Evolutionary conservation across 2,888 invertebrate species (phyloP), one percentile per base, ranked within the genome.

Genomic region (Xanthorhoe spadicearia): DNA sequence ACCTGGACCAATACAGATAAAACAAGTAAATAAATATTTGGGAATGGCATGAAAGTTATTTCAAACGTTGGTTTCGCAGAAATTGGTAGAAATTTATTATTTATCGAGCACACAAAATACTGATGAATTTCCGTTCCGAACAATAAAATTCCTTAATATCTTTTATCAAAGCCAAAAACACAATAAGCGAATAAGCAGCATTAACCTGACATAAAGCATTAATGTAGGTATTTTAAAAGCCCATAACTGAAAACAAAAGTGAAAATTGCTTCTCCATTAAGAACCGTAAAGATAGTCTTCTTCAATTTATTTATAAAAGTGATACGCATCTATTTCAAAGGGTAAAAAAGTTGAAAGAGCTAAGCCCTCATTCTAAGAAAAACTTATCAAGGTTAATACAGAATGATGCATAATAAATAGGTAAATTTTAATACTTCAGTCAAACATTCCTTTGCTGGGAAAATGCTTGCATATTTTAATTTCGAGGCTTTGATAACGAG

Each of bases 361-460:
- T 46, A 15, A 17, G 48, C 48, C 15, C 48, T 15, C 15, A 17
- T 17, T 17, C 17, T 52, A 23, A 52, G n/a, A 43, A n/a, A 5
- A 54, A 35, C 43, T 43, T 43, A 17, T 55, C 8, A 43, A 60
- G 28, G 10, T 53, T 46, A 60, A 46, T 46, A 7, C 43, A 35
- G 10, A 38, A 55, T n/a, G 17, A 48, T 48, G 48, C 48, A 48
- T 48, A 48, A 48, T 17, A 17, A 48, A 15, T 48, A 15, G 15
- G 15, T 48, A 15, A 48, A 48, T 48, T 48, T 48, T 46, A 15
- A 15, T 13, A 17, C 48, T 43, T n/a, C 13, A 43, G 1, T 13
- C 54, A 54, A 38, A 35, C 15, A 38, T 53, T 17, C 35, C 15
- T 32, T 10, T 43, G 54, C 18, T 38, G 19, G 8, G 7, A 17